Conservation (phyloP, 2,888 invertebrate species). For the Erebia aethiops region DNA sequence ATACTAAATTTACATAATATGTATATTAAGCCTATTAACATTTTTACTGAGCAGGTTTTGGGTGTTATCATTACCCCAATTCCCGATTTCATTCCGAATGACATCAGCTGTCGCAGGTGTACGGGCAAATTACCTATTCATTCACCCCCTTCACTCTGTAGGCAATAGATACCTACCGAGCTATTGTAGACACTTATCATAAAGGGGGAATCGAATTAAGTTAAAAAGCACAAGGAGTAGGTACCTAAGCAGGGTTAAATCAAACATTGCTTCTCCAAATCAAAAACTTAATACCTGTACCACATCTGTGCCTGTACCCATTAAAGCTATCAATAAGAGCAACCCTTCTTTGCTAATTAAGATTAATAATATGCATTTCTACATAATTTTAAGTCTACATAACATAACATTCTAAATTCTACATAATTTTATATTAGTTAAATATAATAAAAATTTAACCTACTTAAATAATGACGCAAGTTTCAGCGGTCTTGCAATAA, state of each 20-base stretch:
- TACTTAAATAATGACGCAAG: background rate
- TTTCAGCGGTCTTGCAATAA: background rate
- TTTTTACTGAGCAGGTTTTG: background rate
- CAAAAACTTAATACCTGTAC: too few relatives aligned
- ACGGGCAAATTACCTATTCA: constrained; percentile 40
- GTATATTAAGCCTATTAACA: background rate
- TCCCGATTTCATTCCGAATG: constrained; percentile 30
- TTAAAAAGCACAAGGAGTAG: background rate
- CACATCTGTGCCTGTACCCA: too few relatives aligned
- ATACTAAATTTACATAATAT: too few relatives aligned
- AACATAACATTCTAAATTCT: too few relatives aligned
- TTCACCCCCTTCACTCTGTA: constrained; percentile 15
- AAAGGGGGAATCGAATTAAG: background rate
- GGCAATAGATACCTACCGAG: too few relatives aligned
- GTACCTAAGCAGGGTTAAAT: background rate
- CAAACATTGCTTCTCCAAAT: background rate
- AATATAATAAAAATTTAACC: too few relatives aligned
- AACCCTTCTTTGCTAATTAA: too few relatives aligned
- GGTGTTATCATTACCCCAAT: constrained; percentile 22
- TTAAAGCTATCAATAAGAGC: too few relatives aligned
- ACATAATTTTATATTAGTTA: too few relatives aligned
- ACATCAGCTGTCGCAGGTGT: constrained; percentile 43
- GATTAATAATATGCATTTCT: too few relatives aligned
- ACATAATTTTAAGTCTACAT: too few relatives aligned
- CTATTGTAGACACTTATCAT: background rate